Evolutionary conservation across 2,888 invertebrate genomes (phyloP).

Genomic region (Protula sp.): DNA sequence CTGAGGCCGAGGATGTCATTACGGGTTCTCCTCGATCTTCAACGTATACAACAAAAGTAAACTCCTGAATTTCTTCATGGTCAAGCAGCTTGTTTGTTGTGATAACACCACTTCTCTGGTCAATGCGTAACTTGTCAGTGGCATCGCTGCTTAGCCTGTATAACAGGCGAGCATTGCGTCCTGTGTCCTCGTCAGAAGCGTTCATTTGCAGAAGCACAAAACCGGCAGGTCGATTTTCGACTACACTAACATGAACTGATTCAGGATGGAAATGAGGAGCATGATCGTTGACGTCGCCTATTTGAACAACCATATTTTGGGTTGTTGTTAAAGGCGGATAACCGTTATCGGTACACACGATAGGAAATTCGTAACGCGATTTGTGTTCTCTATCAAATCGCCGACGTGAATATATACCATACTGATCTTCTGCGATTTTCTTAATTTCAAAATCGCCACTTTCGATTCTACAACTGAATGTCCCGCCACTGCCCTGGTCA

Average conservation of each 20-base stretch:
- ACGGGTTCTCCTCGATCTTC: not conserved
- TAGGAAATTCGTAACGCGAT: not conserved
- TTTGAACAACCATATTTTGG: not conserved
- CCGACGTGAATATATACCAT: not conserved
- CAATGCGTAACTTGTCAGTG: not conserved
- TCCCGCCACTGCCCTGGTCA: not conserved
- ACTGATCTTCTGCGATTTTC: not conserved
- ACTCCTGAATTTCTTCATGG: not conserved
- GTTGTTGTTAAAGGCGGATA: not conserved
- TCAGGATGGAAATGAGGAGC: not conserved
- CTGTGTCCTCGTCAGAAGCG: not conserved
- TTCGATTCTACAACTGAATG: not conserved
- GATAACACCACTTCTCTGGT: not conserved
- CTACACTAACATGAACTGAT: not conserved
- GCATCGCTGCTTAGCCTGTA: not conserved
- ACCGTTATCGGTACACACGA: not conserved
- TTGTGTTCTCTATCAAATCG: not conserved
- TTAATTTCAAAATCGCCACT: not conserved
- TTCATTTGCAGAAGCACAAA: not conserved
- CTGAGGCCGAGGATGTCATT: not conserved
- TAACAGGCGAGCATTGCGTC: not conserved
- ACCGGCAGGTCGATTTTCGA: not conserved
- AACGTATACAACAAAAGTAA: not conserved
- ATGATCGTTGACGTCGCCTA: not conserved
- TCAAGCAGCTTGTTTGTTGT: not conserved